Evolutionary conservation across 2,888 invertebrate genomes (phyloP), one percentile per base, ranked within the genome.

Genomic region (Chrysomela aeneicollis): DNA sequence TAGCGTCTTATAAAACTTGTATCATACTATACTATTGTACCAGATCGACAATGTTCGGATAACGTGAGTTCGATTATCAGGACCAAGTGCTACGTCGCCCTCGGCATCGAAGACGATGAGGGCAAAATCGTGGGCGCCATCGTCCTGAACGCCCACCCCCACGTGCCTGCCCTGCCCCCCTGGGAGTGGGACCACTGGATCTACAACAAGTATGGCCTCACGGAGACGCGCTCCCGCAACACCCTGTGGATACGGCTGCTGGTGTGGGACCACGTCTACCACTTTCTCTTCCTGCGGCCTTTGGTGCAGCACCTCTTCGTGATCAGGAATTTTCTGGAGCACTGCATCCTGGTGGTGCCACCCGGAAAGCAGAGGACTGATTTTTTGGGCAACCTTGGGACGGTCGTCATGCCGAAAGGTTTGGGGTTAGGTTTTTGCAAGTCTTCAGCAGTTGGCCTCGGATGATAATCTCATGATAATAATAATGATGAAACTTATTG

Each of bases 191-290:
- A 84, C 47, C 77, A 82, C n/a, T 90, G 88, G 84, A 75, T 89
- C n/a, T 81, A 82, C 77, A 79, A 78, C 12, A 83, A 86, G 73
- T 90, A 87, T 77, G 72, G 74, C 10, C 18, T 77, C 9, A 77
- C 81, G 57, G 82, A 84, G 58, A 73, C 87, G 67, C 84, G 81
- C 50, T 76, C 85, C 18, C 80, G 85, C 10, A 89, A 89, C 74
- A 85, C 88, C 0, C 75, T 88, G 47, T 90, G 89, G 81, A 77
- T 90, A 47, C 87, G 89, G 74, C 77, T 88, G 65, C 74, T 87
- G 10, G 86, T 87, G 53, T 89, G 86, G 86, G 83, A 87, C 65
- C 78, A 81, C 1, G 76, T 78, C 0, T 86, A 85, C 71, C 76
- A 74, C 3, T 70, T 74, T 21, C 52, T 70, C 0, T 85, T 85